Conservation (phyloP, 2,113 vertebrate species). For the Macaca mulatta region DNA sequence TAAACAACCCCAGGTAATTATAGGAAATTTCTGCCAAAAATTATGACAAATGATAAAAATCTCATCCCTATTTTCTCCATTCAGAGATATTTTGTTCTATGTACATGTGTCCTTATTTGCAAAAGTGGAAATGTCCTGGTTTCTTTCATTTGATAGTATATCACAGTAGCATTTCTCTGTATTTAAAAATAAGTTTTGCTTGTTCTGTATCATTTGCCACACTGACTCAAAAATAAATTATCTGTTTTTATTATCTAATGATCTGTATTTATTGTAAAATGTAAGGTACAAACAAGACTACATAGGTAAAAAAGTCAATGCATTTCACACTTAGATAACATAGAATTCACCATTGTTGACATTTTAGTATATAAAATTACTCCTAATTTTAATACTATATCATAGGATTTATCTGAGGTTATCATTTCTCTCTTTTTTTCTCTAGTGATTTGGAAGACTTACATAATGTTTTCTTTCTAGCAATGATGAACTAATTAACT, state of each 20-base stretch:
- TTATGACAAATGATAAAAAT: not conserved
- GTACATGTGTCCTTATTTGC: not conserved
- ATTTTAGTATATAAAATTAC: not conserved
- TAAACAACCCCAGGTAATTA: not conserved
- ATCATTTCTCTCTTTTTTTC: not conserved
- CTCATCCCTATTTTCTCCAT: not conserved
- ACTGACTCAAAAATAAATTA: constrained; percentile 6
- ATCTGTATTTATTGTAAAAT: not conserved
- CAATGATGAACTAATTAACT: not conserved
- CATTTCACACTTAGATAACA: not conserved
- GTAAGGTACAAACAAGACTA: not conserved
- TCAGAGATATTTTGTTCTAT: not conserved
- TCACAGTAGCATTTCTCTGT: not conserved
- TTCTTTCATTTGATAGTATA: not conserved
- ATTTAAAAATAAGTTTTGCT: constrained; percentile 32
- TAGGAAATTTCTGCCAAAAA: not conserved
- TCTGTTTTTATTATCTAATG: not conserved
- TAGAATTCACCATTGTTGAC: not conserved
- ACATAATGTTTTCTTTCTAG: not conserved
- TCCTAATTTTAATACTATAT: not conserved
- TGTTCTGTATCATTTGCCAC: not conserved
- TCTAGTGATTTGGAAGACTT: not conserved
- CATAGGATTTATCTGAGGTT: not conserved
- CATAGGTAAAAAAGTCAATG: not conserved
- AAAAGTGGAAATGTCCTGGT: not conserved